These are phyloP conservation scores for Pantala flavescens DNA, from an alignment of 1,140 invertebrate genomes.

Conservation along the genomic window DNA sequence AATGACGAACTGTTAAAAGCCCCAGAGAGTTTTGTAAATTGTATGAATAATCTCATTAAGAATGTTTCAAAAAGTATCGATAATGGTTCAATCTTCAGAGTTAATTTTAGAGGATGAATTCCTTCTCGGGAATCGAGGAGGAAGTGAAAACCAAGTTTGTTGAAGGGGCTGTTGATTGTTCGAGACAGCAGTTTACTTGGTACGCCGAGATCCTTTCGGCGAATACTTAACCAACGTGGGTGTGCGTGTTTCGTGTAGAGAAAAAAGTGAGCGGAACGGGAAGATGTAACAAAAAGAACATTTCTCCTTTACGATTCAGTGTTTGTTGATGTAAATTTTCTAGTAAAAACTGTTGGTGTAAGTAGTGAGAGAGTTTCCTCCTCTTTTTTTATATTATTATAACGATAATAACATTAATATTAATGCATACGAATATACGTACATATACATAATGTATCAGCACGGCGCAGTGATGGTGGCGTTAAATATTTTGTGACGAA, in stretches of 20 bases:
- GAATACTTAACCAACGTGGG: too few relatives aligned
- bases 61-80: too few relatives aligned
- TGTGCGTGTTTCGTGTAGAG: neutral
- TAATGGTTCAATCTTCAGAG: too few relatives aligned
- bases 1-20: too few relatives aligned
- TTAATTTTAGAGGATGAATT: too few relatives aligned
- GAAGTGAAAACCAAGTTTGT: too few relatives aligned
- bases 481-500: neutral
- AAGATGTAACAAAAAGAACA: neutral
- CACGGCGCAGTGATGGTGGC: neutral
- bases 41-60: too few relatives aligned
- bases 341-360: slow-evolving; percentile 10
- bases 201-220: too few relatives aligned
- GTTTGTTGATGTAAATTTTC: slow-evolving; percentile 10
- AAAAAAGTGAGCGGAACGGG: neutral
- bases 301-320: neutral
- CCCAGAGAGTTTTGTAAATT: too few relatives aligned
- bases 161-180: too few relatives aligned
- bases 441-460: neutral
- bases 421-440: slow-evolving; percentile 11
- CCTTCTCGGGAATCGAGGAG: too few relatives aligned
- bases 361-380: slow-evolving; percentile 3
- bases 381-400: neutral
- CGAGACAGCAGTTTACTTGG: too few relatives aligned
- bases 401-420: neutral